Evolutionary conservation across 2,113 vertebrate genomes (phyloP).

Genomic region (Butorides virescens): DNA sequence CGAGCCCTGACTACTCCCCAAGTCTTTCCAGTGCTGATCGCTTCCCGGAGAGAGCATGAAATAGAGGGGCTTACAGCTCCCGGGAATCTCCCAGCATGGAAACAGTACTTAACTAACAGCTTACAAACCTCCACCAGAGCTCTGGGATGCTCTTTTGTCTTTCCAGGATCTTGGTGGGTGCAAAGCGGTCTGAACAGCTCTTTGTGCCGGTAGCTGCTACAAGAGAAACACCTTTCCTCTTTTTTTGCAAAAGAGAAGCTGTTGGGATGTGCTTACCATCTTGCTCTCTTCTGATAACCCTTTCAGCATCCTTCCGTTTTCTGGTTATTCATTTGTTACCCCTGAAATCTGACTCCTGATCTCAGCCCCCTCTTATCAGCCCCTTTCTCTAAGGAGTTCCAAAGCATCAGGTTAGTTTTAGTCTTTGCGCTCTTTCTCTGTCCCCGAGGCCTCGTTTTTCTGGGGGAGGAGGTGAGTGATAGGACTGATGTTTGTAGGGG

Average conservation of each 20-base stretch:
- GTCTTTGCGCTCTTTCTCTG: constrained; percentile 4
- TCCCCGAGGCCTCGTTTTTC: constrained; percentile 31
- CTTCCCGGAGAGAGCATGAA: background rate
- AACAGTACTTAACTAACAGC: background rate
- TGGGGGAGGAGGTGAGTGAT: constrained; percentile 41
- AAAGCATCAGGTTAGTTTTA: constrained; percentile 42
- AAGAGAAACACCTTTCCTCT: background rate
- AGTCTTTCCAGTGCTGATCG: background rate
- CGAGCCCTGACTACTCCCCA: background rate
- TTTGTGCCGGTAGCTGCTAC: background rate
- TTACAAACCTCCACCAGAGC: background rate
- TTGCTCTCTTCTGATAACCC: constrained; percentile 1
- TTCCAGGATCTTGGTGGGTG: background rate
- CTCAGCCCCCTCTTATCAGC: constrained; percentile 41
- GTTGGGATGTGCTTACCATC: constrained; percentile 36
- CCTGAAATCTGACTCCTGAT: constrained; percentile 55
- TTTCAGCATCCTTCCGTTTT: constrained; percentile 40
- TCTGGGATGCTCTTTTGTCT: background rate
- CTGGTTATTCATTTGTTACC: constrained; percentile 43
- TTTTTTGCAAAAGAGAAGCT: background rate
- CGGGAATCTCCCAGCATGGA: background rate
- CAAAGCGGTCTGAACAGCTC: background rate
- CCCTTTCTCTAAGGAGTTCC: constrained; percentile 8
- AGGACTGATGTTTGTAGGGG: background rate
- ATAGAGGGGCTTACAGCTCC: background rate